Evolutionary conservation across 2,113 vertebrate species (phyloP).

Genomic region (Irena cyanogastra): DNA sequence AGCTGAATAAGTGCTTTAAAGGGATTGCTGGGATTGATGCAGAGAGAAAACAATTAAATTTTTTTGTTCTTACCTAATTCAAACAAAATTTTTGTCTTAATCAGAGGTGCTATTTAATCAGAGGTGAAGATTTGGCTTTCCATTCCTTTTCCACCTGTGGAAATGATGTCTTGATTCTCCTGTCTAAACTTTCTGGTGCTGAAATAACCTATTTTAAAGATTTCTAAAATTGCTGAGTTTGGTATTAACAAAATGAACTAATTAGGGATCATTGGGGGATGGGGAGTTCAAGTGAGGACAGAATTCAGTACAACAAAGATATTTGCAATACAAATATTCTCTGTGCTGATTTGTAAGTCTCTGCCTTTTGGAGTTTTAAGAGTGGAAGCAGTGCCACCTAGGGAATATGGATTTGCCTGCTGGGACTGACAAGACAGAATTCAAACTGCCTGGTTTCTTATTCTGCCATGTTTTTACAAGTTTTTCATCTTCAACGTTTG

Average conservation of each 20-base stretch:
- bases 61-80: background rate
- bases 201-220: background rate
- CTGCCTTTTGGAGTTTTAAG: background rate
- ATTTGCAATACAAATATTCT: background rate
- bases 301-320: background rate
- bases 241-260: background rate
- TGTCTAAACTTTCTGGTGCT: background rate
- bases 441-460: background rate
- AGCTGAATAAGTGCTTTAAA: background rate
- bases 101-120: background rate
- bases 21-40: background rate
- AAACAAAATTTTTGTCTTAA: background rate
- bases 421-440: background rate
- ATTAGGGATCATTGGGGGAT: background rate
- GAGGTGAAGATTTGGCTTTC: background rate
- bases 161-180: background rate
- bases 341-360: background rate
- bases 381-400: background rate
- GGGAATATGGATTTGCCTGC: background rate
- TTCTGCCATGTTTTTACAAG: background rate
- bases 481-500: background rate
- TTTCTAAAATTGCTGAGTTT: background rate
- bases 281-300: background rate
- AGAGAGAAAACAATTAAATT: background rate
- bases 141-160: background rate